Conservation (phyloP, 2,888 invertebrate genomes). For the Spodoptera exigua region DNA sequence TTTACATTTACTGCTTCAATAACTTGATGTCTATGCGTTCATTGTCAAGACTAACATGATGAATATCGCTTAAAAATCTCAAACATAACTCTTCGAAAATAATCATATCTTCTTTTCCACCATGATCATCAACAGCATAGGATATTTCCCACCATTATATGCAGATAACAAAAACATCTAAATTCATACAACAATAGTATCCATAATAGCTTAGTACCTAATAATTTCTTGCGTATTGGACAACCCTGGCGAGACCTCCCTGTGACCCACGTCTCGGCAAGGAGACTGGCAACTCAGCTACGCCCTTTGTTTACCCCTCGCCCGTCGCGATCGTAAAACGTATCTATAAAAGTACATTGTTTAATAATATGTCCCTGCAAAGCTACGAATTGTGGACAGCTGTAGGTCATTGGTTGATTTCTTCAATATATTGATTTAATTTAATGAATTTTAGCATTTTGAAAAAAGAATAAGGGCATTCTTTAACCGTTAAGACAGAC, state of each 20-base stretch:
- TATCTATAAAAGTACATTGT: constrained; percentile 75
- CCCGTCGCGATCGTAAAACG: constrained; percentile 68
- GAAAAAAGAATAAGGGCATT: too few relatives aligned
- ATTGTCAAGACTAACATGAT: too few relatives aligned
- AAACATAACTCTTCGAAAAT: too few relatives aligned
- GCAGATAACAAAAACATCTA: too few relatives aligned
- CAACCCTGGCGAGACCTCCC: constrained; percentile 54
- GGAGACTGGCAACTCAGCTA: constrained; percentile 64
- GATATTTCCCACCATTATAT: too few relatives aligned
- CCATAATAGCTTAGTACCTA: too few relatives aligned
- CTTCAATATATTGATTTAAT: background rate
- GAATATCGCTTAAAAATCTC: too few relatives aligned
- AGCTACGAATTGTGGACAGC: constrained; percentile 17
- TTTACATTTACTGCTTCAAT: too few relatives aligned
- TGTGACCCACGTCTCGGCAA: constrained; percentile 61
- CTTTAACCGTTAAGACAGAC: too few relatives aligned
- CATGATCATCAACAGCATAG: too few relatives aligned
- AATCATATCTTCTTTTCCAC: too few relatives aligned
- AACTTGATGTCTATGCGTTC: too few relatives aligned
- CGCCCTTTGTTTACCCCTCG: constrained; percentile 67
- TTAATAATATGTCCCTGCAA: constrained; percentile 34
- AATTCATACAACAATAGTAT: background rate
- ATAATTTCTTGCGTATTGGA: constrained; percentile 1
- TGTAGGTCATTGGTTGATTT: background rate
- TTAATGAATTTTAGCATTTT: background rate